These are phyloP conservation scores for Microctenopoma stevenorrisi DNA, from an alignment of 2,797 vertebrate species.

Conservation along the genomic window DNA sequence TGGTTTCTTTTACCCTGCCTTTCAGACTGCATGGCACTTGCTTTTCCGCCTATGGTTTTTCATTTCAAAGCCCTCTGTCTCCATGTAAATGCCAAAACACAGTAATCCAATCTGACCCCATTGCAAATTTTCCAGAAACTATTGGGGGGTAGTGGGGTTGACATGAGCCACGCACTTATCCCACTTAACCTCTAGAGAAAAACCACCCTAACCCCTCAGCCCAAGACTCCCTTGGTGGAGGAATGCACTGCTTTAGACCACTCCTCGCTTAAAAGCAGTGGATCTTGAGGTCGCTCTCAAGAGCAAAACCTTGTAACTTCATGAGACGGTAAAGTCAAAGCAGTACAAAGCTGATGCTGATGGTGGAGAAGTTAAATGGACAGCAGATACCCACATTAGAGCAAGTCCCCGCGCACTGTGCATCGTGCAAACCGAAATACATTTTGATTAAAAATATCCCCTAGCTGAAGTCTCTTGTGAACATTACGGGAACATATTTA, in stretches of 20 bases:
- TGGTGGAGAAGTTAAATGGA: slow-evolving; percentile 56
- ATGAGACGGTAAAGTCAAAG: slow-evolving; percentile 58
- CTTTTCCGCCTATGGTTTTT: slow-evolving; percentile 83
- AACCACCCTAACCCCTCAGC: slow-evolving; percentile 78
- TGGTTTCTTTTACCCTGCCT: slow-evolving; percentile 76
- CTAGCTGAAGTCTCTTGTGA: slow-evolving; percentile 47
- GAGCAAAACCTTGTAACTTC: slow-evolving; percentile 60
- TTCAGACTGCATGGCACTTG: slow-evolving; percentile 82
- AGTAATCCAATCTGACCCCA: slow-evolving; percentile 85
- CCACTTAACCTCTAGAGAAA: slow-evolving; percentile 83
- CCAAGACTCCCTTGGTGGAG: slow-evolving; percentile 65
- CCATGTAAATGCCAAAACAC: slow-evolving; percentile 85
- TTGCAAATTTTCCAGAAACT: slow-evolving; percentile 84
- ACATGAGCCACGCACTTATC: slow-evolving; percentile 84
- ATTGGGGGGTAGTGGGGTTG: slow-evolving; percentile 78
- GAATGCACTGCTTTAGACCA: slow-evolving; percentile 74
- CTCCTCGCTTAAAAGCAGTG: slow-evolving; percentile 65
- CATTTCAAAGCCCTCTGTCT: slow-evolving; percentile 84
- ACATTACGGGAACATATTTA: slow-evolving; percentile 60
- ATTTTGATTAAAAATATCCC: slow-evolving; percentile 53
- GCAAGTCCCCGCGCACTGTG: slow-evolving; percentile 47
- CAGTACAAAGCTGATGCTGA: slow-evolving; percentile 44
- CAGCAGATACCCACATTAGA: slow-evolving; percentile 64
- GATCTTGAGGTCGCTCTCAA: slow-evolving; percentile 59
- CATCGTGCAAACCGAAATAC: slow-evolving; percentile 44